Evolutionary conservation across 2,888 invertebrate genomes (phyloP), one percentile per base, ranked within the genome.

Genomic region (Diadegma fenestrale): DNA sequence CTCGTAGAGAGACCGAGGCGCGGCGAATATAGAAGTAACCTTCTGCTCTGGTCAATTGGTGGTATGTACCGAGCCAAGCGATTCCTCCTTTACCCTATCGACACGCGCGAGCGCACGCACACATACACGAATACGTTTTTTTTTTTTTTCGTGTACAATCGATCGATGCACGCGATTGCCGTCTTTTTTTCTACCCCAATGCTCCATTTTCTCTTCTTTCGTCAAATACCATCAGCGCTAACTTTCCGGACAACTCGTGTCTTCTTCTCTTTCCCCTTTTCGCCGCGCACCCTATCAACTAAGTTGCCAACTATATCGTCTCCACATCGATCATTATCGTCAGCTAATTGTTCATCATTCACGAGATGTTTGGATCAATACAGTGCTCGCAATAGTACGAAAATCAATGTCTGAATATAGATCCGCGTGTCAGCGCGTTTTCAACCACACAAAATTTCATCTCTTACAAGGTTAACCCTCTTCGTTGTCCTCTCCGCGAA

Each of bases 101-200:
- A 22, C 51, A 43, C 33, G 8, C 26, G 17, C 26, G 2, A 3
- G 43, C 58, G 7, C 37, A n/a, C 30, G n/a, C 41, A 77, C 12
- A 58, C 33, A 33, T 33, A 33, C 33, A 33, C 4, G 33, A 43
- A 75, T 73, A 64, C 45, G 63, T 54, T 79, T 37, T 54, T 79
- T 79, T 37, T 54, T 79, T 69, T 78, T 78, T 78, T 68, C 68
- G 80, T 80, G 72, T 69, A 76, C 78, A 82, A 88, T 87, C 89
- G 89, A 89, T 89, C 89, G 88, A 90, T 89, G 86, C 85, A 54
- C 84, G 88, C 81, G 76, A 82, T 86, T 78, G 78, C 63, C 77
- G 78, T 75, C 84, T 77, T 78, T 61, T 68, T 66, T 85, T 54
- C 58, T 69, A 41, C 80, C 48, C 80, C 81, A 12, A 37, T 22